Evolutionary conservation across 2,113 vertebrate genomes (phyloP), one percentile per base, ranked within the genome.

Genomic region (Platanista minor): DNA sequence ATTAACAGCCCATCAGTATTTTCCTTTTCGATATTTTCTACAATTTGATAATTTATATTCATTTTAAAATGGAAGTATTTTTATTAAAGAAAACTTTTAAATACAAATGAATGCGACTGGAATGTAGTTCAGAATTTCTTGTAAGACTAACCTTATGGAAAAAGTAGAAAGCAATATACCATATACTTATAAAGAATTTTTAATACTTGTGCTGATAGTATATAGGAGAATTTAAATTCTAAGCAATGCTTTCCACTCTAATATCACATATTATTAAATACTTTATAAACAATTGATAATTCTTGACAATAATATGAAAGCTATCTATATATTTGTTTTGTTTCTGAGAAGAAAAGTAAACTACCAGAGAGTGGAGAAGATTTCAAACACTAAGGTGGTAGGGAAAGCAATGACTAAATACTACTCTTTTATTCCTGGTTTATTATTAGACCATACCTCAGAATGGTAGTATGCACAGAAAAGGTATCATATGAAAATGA

Each of bases 41-140:
- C 8, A n/a, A 71, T 89, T 87, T 49, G 25, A 92, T 80, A n/a
- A 89, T 18, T 92, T 85, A 92, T 27, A 92, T 80, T 95, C 31
- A 87, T 67, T 75, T 96, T 82, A 18, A 66, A 81, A 90, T 74
- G 41, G 69, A 84, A 88, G 33, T 11, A 77, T 25, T 84, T 94
- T 94, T 41, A 72, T 80, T 41, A 67, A 57, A 77, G 69, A 67
- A 74, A 27, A 75, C 9, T 78, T 90, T 95, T 52, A 85, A 78
- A 80, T 85, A 93, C 72, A 96, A 94, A 57, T 59, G 54, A 52
- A 54, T 91, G 21, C 59, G 21, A 91, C 36, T 83, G 46, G 12
- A 89, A 43, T 77, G 8, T 54, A 78, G 69, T 33, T 87, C 43
- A 87, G 61, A 93, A 87, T 91, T 93, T 90, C n/a, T 75, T 54